Conservation (phyloP, 92 coral and sea anemone species). For the Parazoanthus darwini region DNA sequence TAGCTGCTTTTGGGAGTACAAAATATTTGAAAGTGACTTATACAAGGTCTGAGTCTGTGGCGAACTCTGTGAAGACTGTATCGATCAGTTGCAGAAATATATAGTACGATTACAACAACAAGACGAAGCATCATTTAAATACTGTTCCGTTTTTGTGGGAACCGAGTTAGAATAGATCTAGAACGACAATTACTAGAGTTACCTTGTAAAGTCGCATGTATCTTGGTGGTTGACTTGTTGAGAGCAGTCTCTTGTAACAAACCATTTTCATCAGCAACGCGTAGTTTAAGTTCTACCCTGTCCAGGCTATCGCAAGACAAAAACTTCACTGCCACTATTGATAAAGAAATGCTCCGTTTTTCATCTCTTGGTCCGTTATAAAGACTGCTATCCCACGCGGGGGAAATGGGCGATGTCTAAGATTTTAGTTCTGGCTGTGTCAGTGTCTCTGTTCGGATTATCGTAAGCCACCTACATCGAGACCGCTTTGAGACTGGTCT, state of each 20-base stretch:
- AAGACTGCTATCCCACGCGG: background rate
- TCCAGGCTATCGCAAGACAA: background rate
- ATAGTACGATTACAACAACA: too few relatives aligned
- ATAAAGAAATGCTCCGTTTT: conserved; percentile 13
- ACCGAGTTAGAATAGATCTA: too few relatives aligned
- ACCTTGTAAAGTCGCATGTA: conserved; percentile 8
- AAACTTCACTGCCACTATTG: background rate
- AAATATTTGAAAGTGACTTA: too few relatives aligned
- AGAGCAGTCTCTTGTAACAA: background rate
- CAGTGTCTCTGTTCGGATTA: background rate
- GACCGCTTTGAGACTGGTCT: background rate
- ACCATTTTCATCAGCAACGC: background rate
- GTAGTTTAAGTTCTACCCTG: background rate
- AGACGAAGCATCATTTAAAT: too few relatives aligned
- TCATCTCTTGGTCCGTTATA: background rate
- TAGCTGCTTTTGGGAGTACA: too few relatives aligned
- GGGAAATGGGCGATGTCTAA: background rate
- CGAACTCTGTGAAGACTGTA: too few relatives aligned
- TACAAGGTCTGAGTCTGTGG: too few relatives aligned
- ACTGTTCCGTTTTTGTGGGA: too few relatives aligned
- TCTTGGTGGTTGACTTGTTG: background rate
- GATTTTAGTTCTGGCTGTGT: background rate
- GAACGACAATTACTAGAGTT: background rate
- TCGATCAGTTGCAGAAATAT: too few relatives aligned
- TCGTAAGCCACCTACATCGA: background rate